Conservation (phyloP, 2,113 vertebrate genomes). For the Sardina pilchardus region DNA sequence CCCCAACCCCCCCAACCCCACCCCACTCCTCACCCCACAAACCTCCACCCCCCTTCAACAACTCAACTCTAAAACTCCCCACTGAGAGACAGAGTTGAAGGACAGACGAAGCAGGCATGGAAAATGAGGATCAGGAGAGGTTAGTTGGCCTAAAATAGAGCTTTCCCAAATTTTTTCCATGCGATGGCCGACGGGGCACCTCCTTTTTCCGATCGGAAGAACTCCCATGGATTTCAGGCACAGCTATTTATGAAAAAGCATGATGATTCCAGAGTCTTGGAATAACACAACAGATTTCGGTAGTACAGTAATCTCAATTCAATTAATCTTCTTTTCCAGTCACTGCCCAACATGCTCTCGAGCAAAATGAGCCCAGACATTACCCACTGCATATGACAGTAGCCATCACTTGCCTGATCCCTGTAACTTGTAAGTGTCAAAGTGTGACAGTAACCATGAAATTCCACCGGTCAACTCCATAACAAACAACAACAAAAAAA, state of each 20-base stretch:
- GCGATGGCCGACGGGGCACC: not conserved
- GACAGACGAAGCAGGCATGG: not conserved
- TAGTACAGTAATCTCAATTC: not conserved
- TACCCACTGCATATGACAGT: not conserved
- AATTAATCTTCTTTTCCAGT: not conserved
- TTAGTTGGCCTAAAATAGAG: not conserved
- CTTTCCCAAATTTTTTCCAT: not conserved
- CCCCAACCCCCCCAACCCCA: not conserved
- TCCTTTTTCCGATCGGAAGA: not conserved
- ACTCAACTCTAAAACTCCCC: not conserved
- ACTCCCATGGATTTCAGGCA: not conserved
- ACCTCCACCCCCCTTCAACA: not conserved
- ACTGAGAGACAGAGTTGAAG: not conserved
- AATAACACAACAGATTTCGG: not conserved
- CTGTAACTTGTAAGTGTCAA: no score
- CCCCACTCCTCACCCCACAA: not conserved
- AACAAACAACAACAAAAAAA: not conserved
- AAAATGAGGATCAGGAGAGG: not conserved
- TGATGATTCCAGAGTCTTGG: not conserved
- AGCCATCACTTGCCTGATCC: not conserved
- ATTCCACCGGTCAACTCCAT: no score
- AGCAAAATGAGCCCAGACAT: not conserved
- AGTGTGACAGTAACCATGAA: no score
- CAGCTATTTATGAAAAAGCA: not conserved
- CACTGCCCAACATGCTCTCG: not conserved